phyloP scores from a whole-genome alignment of 2,113 vertebrate genomes.

The Tragelaphus scriptus region DNA sequence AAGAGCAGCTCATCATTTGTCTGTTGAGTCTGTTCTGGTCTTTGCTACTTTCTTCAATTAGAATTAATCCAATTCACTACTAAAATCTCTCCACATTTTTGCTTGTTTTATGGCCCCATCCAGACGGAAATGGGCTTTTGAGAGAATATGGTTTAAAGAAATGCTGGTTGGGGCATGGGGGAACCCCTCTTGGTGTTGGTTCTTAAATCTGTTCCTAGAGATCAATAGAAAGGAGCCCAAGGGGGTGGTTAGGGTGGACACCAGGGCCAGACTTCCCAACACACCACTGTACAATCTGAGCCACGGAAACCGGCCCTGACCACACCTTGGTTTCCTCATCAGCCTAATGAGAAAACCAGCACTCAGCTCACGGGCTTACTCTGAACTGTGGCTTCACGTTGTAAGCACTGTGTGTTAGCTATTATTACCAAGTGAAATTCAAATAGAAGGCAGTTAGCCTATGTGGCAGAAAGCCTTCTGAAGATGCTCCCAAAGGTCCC shows the following conservation, averaged over 20 bases:
- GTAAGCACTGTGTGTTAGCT: neutral
- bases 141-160: neutral
- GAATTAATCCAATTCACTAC: neutral
- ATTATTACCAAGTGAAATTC: neutral
- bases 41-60: neutral
- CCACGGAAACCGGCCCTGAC: accelerated
- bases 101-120: neutral
- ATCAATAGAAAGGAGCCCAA: neutral
- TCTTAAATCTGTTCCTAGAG: too few species aligned
- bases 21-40: neutral
- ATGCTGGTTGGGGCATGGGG: neutral
- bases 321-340: neutral
- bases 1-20: neutral
- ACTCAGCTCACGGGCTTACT: accelerated
- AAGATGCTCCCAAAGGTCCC: neutral
- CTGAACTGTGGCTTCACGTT: accelerated
- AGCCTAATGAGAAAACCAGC: too few species aligned
- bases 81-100: neutral
- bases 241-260: accelerated
- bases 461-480: neutral
- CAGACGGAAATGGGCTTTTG: neutral
- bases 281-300: accelerated
- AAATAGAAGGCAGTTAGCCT: neutral
- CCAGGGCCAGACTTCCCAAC: accelerated
- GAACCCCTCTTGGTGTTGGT: neutral